Evolutionary conservation across 1,140 invertebrate species (phyloP).

Genomic region (Pachypsylla venusta): DNA sequence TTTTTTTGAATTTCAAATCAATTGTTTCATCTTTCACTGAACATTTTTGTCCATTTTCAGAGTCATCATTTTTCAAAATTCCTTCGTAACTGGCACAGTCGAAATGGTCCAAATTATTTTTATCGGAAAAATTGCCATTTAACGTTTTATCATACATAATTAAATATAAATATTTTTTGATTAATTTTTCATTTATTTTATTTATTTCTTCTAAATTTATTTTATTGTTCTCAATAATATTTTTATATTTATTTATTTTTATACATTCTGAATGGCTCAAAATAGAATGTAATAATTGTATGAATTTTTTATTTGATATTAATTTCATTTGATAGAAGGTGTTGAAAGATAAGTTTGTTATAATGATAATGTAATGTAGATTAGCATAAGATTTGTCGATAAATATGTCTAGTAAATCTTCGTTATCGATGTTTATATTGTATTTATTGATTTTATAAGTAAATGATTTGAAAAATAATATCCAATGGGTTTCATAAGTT

Average conservation of each 20-base stretch:
- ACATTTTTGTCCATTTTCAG: neutral
- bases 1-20: neutral
- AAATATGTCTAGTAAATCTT: neutral
- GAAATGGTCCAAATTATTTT: neutral
- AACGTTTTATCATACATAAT: neutral
- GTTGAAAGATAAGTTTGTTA: neutral
- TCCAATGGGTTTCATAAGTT: neutral
- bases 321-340: neutral
- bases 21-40: neutral
- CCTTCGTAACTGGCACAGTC: neutral
- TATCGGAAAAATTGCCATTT: neutral
- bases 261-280: neutral
- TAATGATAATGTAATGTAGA: neutral
- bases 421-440: neutral
- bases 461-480: neutral
- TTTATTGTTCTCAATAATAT: neutral
- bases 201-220: neutral
- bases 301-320: neutral
- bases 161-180: neutral
- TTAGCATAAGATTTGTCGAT: neutral
- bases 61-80: neutral
- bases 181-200: neutral
- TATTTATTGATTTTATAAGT: neutral
- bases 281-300: neutral
- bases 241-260: neutral